Evolutionary conservation across 2,113 vertebrate species (phyloP).

Genomic region (Pterophyllum scalare): DNA sequence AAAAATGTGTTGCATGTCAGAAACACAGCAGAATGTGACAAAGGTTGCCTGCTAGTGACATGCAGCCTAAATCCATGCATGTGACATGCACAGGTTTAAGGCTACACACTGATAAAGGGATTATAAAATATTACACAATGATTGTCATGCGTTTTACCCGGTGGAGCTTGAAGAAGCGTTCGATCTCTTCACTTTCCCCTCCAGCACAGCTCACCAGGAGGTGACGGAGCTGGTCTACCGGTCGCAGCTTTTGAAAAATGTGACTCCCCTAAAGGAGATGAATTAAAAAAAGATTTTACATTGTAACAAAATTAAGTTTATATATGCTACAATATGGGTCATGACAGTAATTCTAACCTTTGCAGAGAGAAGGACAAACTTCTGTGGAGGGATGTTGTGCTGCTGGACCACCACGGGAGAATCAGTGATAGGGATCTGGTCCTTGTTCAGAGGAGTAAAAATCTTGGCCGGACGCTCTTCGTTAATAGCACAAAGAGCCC

Average conservation of each 20-base stretch:
- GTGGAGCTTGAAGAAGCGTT: conserved; percentile 96
- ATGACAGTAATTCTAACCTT: conserved; percentile 81
- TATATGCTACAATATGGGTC: not conserved
- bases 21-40: not conserved
- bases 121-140: not conserved
- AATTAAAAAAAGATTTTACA: not conserved
- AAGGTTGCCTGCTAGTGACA: not conserved
- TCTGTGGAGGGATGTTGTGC: conserved; percentile 91
- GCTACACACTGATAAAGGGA: not conserved
- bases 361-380: conserved; percentile 94
- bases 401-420: conserved; percentile 94
- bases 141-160: conserved; percentile 79
- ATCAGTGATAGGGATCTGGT: conserved; percentile 90
- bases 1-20: not conserved
- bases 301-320: not conserved
- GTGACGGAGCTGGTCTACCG: conserved; percentile 94
- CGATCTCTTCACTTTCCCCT: conserved; percentile 95
- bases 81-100: not conserved
- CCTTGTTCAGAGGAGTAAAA: conserved; percentile 90
- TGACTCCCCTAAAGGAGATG: conserved; percentile 87
- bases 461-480: conserved; percentile 86
- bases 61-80: not conserved
- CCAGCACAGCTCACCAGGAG: conserved; percentile 92
- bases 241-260: conserved; percentile 95
- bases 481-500: conserved; percentile 92